phyloP scores from a whole-genome alignment of 2,888 invertebrate species.

The Mythimna impura region DNA sequence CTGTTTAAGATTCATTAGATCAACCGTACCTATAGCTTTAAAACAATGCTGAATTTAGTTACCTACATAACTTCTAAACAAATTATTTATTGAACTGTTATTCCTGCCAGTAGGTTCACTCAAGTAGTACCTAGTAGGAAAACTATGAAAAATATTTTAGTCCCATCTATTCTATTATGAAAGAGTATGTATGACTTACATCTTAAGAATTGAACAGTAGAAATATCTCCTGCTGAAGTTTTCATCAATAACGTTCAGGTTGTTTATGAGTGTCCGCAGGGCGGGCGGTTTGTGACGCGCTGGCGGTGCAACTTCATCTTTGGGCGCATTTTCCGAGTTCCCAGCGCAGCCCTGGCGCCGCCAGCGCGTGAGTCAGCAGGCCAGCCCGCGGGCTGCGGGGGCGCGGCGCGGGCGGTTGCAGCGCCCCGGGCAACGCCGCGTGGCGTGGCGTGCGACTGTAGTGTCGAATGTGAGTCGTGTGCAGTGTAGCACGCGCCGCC shows the following conservation, averaged over 20 bases:
- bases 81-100: not conserved
- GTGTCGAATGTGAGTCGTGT: conserved; percentile 78
- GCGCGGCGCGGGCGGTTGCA: conserved; percentile 68
- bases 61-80: not conserved
- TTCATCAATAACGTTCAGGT: conserved; percentile 4
- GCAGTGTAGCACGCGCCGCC: conserved; percentile 89
- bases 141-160: conserved; percentile 6
- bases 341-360: conserved; percentile 58
- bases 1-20: conserved; percentile 34
- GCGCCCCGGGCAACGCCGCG: conserved; percentile 67
- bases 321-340: conserved; percentile 53
- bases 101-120: not conserved
- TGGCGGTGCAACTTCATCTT: conserved; percentile 42
- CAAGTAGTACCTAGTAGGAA: too few relatives aligned
- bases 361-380: conserved; percentile 68
- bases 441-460: conserved; percentile 64
- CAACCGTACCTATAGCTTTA: too few relatives aligned
- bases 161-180: not conserved
- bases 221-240: conserved; percentile 13
- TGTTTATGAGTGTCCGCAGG: conserved; percentile 14
- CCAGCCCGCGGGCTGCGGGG: conserved; percentile 68
- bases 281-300: conserved; percentile 50
- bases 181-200: not conserved
- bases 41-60: conserved; percentile 12
- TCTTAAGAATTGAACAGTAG: not conserved